These are phyloP conservation scores for Actias luna DNA, from an alignment of 2,888 invertebrate species.

Conservation along the genomic window DNA sequence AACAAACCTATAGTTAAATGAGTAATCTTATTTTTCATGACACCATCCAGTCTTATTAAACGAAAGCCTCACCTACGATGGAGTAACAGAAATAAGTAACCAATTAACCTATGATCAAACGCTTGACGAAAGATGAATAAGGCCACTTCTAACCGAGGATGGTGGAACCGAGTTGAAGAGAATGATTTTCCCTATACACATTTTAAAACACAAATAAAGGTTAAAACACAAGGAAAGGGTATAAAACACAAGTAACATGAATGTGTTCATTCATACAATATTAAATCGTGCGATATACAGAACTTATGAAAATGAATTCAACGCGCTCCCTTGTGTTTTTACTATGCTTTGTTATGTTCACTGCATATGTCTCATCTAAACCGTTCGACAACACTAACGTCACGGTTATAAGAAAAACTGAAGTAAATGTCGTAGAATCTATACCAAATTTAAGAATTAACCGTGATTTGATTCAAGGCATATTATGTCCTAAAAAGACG, in stretches of 20 bases:
- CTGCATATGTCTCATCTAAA: background rate
- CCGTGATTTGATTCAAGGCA: no score
- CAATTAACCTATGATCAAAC: background rate
- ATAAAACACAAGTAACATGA: background rate
- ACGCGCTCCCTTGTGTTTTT: background rate
- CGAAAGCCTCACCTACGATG: no score
- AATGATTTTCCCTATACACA: background rate
- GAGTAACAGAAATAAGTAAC: no score
- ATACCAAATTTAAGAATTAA: background rate
- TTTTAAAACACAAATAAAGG: no score
- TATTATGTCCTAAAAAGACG: no score
- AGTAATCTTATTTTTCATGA: no score
- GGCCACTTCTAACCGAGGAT: background rate
- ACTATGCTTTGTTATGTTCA: background rate
- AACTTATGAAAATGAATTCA: slow-evolving; percentile 1
- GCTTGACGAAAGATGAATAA: background rate
- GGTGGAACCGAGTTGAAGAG: background rate
- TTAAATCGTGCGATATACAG: background rate
- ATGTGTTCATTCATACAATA: background rate
- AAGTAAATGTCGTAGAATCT: background rate
- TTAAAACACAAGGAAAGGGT: no score
- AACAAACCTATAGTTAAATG: no score
- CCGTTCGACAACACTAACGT: background rate
- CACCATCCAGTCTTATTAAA: no score
- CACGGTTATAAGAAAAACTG: background rate